Conservation (phyloP, 2,113 vertebrate genomes). For the Todiramphus chloris region DNA sequence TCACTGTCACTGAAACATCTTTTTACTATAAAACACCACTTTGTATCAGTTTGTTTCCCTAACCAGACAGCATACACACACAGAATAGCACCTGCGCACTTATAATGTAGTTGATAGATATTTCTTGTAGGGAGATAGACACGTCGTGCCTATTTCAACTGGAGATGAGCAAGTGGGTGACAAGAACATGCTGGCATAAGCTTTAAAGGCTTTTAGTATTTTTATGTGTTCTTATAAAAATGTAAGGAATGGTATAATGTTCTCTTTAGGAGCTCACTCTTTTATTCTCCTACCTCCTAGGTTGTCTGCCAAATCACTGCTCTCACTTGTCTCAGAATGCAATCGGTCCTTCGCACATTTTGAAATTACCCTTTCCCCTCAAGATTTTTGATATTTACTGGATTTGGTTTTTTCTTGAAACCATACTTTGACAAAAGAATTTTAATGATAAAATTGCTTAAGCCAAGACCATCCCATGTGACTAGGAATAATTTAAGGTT, state of each 20-base stretch:
- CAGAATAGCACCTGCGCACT: not conserved
- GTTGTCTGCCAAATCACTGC: not conserved
- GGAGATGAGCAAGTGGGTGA: not conserved
- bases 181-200: not conserved
- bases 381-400: not conserved
- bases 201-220: not conserved
- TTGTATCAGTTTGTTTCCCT: not conserved
- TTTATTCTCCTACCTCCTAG: not conserved
- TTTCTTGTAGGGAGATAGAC: not conserved
- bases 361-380: not conserved
- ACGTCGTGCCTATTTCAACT: not conserved
- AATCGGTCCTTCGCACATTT: not conserved
- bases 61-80: not conserved
- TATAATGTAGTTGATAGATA: not conserved
- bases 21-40: not conserved
- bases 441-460: not conserved
- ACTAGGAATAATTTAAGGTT: not conserved
- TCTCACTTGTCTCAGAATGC: not conserved
- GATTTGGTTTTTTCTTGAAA: accelerated
- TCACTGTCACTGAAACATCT: not conserved
- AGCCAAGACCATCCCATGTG: not conserved
- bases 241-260: not conserved
- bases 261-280: not conserved
- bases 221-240: not conserved
- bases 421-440: not conserved